These are phyloP conservation scores for Paramormyrops kingsleyae DNA, from an alignment of 2,113 vertebrate genomes.

Conservation along the genomic window DNA sequence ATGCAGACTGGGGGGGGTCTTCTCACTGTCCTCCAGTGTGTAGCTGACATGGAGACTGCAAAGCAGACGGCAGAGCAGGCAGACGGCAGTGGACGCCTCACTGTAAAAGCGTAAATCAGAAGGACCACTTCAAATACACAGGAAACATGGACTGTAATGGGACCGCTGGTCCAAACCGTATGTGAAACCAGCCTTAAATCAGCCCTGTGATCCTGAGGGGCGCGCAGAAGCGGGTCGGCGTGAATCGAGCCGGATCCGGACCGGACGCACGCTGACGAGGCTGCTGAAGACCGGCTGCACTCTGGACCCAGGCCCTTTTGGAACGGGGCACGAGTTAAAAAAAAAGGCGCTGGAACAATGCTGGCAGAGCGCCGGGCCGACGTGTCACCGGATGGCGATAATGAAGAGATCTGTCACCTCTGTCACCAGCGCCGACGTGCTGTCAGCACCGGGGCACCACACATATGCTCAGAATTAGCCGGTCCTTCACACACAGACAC, in stretches of 20 bases:
- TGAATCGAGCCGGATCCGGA: background rate
- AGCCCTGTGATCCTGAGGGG: background rate
- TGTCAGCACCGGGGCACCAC: background rate
- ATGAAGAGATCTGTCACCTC: conserved; percentile 4
- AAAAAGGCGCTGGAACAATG: background rate
- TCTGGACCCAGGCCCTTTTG: background rate
- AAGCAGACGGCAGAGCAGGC: background rate
- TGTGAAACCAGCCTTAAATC: background rate
- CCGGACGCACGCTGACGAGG: background rate
- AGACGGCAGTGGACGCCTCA: background rate
- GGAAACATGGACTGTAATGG: background rate
- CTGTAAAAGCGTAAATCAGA: background rate
- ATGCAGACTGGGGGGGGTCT: background rate
- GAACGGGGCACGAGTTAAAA: background rate
- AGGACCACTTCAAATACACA: background rate
- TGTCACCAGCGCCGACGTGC: background rate
- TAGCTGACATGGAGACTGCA: background rate
- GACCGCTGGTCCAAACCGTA: background rate
- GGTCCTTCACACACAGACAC: background rate
- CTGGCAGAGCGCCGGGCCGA: background rate
- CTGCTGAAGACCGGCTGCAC: background rate
- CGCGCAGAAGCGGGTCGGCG: background rate
- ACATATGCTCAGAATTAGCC: background rate
- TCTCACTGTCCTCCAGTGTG: background rate
- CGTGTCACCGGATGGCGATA: background rate